These are phyloP conservation scores for Gryllus longicercus DNA, from an alignment of 2,888 invertebrate species.

Conservation along the genomic window DNA sequence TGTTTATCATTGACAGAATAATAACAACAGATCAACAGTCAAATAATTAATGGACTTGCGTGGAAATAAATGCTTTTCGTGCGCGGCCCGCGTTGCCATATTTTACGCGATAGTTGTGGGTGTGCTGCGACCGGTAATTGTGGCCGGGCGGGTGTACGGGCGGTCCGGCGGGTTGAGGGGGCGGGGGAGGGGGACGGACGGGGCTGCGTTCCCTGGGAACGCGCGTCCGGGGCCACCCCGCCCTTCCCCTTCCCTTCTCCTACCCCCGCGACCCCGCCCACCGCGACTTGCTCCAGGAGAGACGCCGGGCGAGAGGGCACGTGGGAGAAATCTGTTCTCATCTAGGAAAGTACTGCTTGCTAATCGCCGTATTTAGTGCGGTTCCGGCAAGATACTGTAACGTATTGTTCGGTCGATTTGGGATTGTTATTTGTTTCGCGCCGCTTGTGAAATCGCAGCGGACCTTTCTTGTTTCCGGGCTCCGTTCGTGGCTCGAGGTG, in stretches of 20 bases:
- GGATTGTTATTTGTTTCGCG: no score
- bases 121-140: conserved; percentile 5
- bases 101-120: conserved; percentile 17
- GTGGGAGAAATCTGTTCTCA: background rate
- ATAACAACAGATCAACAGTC: conserved; percentile 17
- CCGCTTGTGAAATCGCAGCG: no score
- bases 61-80: conserved; percentile 17
- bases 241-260: background rate
- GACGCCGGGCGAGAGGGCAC: background rate
- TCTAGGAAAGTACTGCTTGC: background rate
- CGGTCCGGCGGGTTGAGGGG: no score
- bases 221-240: background rate
- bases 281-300: background rate
- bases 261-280: background rate
- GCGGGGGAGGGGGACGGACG: background rate
- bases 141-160: background rate
- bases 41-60: conserved; percentile 17
- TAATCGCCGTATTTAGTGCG: background rate
- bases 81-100: background rate
- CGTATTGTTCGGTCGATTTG: background rate
- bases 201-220: background rate
- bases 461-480: no score
- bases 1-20: conserved; percentile 17
- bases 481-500: no score
- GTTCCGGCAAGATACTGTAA: background rate